phyloP scores from a whole-genome alignment of 2,113 vertebrate genomes.

The Bettongia penicillata region DNA sequence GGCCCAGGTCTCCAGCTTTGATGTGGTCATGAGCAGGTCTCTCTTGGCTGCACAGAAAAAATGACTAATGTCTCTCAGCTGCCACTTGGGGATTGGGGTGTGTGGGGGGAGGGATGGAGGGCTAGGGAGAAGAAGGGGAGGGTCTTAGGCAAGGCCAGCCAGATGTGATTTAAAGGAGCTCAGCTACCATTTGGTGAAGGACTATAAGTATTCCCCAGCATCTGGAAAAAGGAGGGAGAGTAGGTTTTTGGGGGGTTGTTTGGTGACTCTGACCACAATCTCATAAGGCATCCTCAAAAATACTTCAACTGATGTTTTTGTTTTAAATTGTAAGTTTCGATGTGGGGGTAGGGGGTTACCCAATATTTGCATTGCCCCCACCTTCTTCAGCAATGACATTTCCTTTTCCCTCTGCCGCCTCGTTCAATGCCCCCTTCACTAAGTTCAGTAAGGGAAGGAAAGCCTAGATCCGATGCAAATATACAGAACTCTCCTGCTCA shows the following conservation, averaged over 20 bases:
- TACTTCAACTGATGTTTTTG: neutral
- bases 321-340: neutral
- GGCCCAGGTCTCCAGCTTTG: neutral
- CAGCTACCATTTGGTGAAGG: neutral
- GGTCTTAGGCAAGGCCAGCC: neutral
- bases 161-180: slow-evolving; percentile 10
- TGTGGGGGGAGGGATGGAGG: neutral
- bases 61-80: slow-evolving; percentile 5
- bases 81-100: neutral
- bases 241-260: neutral
- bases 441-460: neutral
- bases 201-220: neutral
- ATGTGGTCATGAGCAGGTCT: neutral
- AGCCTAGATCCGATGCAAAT: neutral
- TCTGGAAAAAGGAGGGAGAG: neutral
- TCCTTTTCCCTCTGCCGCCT: neutral
- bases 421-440: neutral
- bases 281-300: neutral
- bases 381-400: neutral
- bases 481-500: neutral
- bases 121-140: neutral
- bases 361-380: neutral
- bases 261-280: neutral
- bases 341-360: neutral
- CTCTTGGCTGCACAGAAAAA: neutral